These are phyloP conservation scores for Pantherophis alleghaniensis DNA, from an alignment of 2,797 vertebrate genomes.

Conservation along the genomic window DNA sequence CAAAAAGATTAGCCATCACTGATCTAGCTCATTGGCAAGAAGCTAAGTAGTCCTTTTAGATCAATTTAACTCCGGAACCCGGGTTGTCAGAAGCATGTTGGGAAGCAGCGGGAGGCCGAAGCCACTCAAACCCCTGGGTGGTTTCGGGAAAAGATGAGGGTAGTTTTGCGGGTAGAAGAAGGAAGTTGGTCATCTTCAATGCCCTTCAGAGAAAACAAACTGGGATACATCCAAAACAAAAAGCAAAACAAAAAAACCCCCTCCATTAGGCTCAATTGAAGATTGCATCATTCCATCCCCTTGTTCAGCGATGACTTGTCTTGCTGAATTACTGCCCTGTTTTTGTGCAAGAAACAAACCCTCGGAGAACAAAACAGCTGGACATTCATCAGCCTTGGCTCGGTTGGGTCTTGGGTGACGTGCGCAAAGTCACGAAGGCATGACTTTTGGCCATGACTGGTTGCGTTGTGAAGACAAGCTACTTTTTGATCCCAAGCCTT, in stretches of 20 bases:
- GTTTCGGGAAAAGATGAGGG: constrained; percentile 27
- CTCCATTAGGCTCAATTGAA: constrained; percentile 32
- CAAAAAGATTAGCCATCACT: no score
- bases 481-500: not conserved
- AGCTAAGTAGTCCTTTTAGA: not conserved
- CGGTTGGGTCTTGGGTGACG: constrained; percentile 51
- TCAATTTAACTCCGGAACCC: not conserved
- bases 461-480: constrained; percentile 22
- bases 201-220: constrained; percentile 36
- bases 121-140: not conserved
- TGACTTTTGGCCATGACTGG: constrained; percentile 42
- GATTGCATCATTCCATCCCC: constrained; percentile 59
- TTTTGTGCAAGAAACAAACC: constrained; percentile 24
- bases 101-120: accelerated
- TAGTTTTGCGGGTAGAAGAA: constrained; percentile 13
- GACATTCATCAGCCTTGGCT: constrained; percentile 47
- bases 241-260: no score
- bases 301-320: constrained; percentile 30
- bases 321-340: constrained; percentile 60
- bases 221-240: constrained; percentile 12
- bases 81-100: accelerated
- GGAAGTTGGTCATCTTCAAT: constrained; percentile 20
- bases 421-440: constrained; percentile 32
- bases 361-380: constrained; percentile 11
- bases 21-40: not conserved